Percentiles rank a stretch among this genome's conserved stretches.
Conservation (phyloP, 2,113 vertebrate genomes). For the Hipposideros armiger region DNA sequence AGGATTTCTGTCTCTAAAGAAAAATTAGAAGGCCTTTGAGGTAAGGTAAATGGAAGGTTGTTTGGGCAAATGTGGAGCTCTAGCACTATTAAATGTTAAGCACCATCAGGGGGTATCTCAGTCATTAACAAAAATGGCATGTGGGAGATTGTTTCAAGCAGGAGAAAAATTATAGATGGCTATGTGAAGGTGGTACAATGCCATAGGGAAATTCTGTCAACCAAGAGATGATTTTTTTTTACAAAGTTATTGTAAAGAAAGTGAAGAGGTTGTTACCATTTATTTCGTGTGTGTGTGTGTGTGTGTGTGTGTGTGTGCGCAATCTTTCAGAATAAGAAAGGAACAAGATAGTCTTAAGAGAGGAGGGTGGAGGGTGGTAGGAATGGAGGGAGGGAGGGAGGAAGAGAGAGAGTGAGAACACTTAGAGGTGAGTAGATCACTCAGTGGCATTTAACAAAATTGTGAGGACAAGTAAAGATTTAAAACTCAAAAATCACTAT, state of each 20-base stretch:
- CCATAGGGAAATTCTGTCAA: constrained; percentile 89
- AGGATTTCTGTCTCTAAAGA: constrained; percentile 99
- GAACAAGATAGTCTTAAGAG: not conserved
- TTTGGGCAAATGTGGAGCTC: constrained; percentile 93
- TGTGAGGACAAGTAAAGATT: not conserved
- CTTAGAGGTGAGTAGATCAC: not conserved
- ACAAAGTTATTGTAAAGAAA: constrained; percentile 78
- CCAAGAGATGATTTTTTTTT: constrained; percentile 85
- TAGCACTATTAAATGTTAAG: constrained; percentile 96
- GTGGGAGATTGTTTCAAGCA: constrained; percentile 91
- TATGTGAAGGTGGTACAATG: constrained; percentile 85
- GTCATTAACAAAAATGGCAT: constrained; percentile 93
- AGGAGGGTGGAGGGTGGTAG: not conserved
- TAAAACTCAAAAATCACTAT: constrained; percentile 23
- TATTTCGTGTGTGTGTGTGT: not conserved
- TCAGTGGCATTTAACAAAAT: not conserved
- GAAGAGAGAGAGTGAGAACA: not conserved
- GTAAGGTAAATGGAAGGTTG: constrained; percentile 96
- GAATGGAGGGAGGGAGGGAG: no score
- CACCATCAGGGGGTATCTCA: constrained; percentile 92
- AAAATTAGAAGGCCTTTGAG: constrained; percentile 98
- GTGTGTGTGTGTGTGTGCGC: no score
- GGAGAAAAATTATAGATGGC: constrained; percentile 89
- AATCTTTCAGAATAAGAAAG: constrained; percentile 23
- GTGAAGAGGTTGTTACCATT: constrained; percentile 68